Evolutionary conservation across 1,140 invertebrate genomes (phyloP), one percentile per base, ranked within the genome.

Genomic region (Ptiloglossa arizonensis): DNA sequence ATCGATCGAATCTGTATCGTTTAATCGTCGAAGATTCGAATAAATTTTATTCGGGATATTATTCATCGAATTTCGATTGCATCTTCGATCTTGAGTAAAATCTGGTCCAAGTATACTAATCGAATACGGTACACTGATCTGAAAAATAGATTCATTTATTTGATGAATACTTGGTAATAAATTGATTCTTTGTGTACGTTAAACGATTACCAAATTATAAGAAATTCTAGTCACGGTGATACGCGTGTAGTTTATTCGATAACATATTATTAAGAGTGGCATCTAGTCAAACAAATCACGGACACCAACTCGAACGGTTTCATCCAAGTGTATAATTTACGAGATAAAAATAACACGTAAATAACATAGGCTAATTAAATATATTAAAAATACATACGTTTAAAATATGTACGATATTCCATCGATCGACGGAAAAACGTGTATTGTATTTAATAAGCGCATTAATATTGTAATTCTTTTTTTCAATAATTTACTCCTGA

Each of bases 271-370:
- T 83, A 77, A 77, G 89, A 91, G 90, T 91, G 89, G 24, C 22
- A 80, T 90, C 90, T 91, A 90, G 90, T 91, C 90, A 91, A 59
- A 56, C 60, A 72, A 69, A 75, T 81, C 88, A 86, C 82, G 86
- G 81, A 85, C 88, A 88, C 38, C 41, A 63, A 87, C 89, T 89
- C 66, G 90, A 91, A 91, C 81, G 77, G 89, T 89, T 75, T 78
- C 73, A 60, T 67, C 60, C 38, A 73, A 52, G 27, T 38, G 15
- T 52, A 62, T 13, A 67, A 64, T 56, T 46, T 46, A 41, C 57
- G 8, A 69, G 41, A 44, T 1, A 79, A 68, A 52, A 54, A 38
- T 29, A 15, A 68, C 35, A 57, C 27, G 29, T 72, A 68, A 75
- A 41, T 41, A 41, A 41, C 8, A 2, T 11, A 41, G 8, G 11